Base-by-base conservation (phyloP, 2,113 vertebrate genomes). In the Engystomops pustulosus region DNA sequence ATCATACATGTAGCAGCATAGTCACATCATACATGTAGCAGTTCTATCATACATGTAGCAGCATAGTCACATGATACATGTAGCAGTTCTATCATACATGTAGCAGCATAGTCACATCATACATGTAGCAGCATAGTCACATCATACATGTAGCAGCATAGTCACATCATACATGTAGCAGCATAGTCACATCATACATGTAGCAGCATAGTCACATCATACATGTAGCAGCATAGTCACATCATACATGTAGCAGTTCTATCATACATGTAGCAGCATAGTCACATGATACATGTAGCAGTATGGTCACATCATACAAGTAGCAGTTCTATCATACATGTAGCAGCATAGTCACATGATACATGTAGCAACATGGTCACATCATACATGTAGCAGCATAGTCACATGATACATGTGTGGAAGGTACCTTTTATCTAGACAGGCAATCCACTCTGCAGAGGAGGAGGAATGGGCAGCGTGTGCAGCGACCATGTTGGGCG, bases 351-450 rank as follows among this genome's bases (percentile, higher is more conserved):
- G 25, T 18, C 60, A 65, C 60, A 67, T 34, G 15, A 67, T 67
- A 20, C 62, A 36, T 67, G 15, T 10, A 67, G 47, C 53, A 17
- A 27, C 6, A 6, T 30, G 27, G 15, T 20, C 15, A 36, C 62
- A 67, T 67, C 62, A 67, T 36, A 20, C 32, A 36, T 67, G 62
- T 10, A 67, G 32, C 27, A 53, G 44, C 17, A 68, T 34, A n/a
- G n/a, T n/a, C n/a, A n/a, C n/a, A n/a, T n/a, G n/a, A n/a, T n/a
- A 25, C 44, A 78, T 5, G 74, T 67, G 72, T 44, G 20, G 30
- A 65, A 51, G 79, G 84, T 95, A 98, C 97, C 97, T 97, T 89
- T 99, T 98, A 91, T 98, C 97, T 88, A 98, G 91, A 89, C 97
- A 97, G 87, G 96, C 91, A 88, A 98, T 96, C 97, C 97, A 98